A percentile compares a stretch with the other conserved stretches of the same genome.
These are phyloP conservation scores for Lutraria lutraria DNA, from an alignment of 2,888 invertebrate genomes.

Conservation along the genomic window DNA sequence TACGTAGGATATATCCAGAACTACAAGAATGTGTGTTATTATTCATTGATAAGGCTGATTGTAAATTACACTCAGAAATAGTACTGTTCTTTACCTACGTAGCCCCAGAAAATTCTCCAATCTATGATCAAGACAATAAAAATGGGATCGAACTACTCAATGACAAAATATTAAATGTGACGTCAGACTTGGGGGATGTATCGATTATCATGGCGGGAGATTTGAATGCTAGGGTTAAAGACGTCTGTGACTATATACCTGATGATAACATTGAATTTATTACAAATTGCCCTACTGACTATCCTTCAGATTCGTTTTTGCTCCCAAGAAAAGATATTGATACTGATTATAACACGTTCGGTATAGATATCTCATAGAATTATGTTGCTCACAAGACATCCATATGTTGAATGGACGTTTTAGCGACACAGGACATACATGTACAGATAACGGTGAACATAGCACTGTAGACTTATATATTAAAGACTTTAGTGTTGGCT, in stretches of 20 bases:
- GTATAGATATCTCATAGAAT: constrained; percentile 42
- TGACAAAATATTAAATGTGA: constrained; percentile 34
- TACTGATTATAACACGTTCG: constrained; percentile 43
- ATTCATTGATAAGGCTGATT: background rate
- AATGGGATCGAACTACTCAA: constrained; percentile 43
- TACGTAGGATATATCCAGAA: constrained; percentile 10
- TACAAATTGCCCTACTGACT: constrained; percentile 23
- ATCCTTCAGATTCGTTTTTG: constrained; percentile 40
- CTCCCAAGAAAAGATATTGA: constrained; percentile 31
- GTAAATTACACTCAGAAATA: constrained; percentile 1
- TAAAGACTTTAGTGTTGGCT: constrained; percentile 34
- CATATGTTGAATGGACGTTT: constrained; percentile 51
- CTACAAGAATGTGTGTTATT: constrained; percentile 35
- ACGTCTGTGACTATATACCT: constrained; percentile 39
- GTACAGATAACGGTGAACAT: constrained; percentile 37
- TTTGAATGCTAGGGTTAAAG: constrained; percentile 48
- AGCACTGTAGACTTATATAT: constrained; percentile 50
- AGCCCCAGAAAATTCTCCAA: constrained; percentile 47
- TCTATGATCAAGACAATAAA: constrained; percentile 40
- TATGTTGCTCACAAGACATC: constrained; percentile 41
- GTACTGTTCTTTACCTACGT: constrained; percentile 48
- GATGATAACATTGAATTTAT: constrained; percentile 46
- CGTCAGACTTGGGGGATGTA: constrained; percentile 31
- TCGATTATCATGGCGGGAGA: constrained; percentile 43
- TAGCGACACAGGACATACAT: constrained; percentile 40